These are phyloP conservation scores for Drosophila ercepeae DNA, from an alignment of 1,140 invertebrate genomes.

Conservation along the genomic window DNA sequence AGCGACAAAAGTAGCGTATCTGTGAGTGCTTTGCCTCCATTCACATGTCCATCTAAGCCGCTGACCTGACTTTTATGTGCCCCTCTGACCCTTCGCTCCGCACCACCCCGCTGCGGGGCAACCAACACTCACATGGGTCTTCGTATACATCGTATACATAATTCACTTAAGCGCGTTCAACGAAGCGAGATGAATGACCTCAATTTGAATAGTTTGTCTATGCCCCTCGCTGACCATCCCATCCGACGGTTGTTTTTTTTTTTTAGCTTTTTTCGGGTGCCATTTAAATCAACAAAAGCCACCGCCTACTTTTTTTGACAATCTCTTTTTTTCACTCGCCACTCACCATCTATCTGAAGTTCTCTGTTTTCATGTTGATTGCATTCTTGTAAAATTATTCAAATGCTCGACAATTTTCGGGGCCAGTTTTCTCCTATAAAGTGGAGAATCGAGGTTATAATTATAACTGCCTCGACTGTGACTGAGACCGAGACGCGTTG, in stretches of 20 bases:
- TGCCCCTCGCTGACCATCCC: constrained; percentile 33
- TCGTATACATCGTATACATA: constrained; percentile 68
- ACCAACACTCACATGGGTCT: constrained; percentile 9
- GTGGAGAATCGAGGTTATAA: constrained; percentile 73
- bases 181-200: constrained; percentile 83
- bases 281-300: constrained; percentile 74
- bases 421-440: constrained; percentile 63
- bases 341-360: not conserved
- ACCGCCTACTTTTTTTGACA: constrained; percentile 71
- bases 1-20: constrained; percentile 29
- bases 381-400: constrained; percentile 79
- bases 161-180: constrained; percentile 81
- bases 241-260: not conserved
- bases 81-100: not conserved
- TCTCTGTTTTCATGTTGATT: constrained; percentile 56
- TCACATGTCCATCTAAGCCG: constrained; percentile 41
- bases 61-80: constrained; percentile 8
- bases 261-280: constrained; percentile 57
- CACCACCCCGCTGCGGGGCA: not conserved
- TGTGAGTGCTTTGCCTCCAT: constrained; percentile 10
- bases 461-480: constrained; percentile 56
- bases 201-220: constrained; percentile 80
- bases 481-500: not conserved
- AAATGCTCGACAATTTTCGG: constrained; percentile 79
- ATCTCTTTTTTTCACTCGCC: constrained; percentile 47